Base-by-base conservation (phyloP, 2,113 vertebrate genomes). In the Phylloscopus whistleri region DNA sequence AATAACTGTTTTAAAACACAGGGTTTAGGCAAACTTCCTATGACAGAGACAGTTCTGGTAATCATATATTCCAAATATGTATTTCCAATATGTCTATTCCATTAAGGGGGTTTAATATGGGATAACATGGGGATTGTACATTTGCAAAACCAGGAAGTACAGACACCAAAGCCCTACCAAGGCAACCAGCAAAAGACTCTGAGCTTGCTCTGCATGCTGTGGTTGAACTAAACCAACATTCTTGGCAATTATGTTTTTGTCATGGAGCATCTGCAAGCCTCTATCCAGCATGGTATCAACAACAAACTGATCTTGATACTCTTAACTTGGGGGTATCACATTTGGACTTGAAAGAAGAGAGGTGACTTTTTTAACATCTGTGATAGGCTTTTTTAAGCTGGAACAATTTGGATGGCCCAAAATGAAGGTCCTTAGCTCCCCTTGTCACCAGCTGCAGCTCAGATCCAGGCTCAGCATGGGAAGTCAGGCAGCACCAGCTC, bases 201-300 rank as follows among this genome's bases (percentile, higher is more conserved):
- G 27, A 62, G 19, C 51, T 53, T 83, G 60, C 24, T 63, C 53
- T 37, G 13, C 35, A 63, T 0, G 0, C 17, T 31, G 9, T 30
- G 59, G 18, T 49, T 62, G 44, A 80, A 46, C 37, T 44, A 55
- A 79, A 76, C 4, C 48, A 72, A 60, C 0, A 1, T 31, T 58
- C 30, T 31, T 44, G 48, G 37, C 52, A 64, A 53, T 24, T 51
- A 22, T 15, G 26, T 53, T 48, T 72, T 51, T 79, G 44, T n/a
- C 83, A 69, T 5, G 37, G 27, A 79, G 41, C 24, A 73, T 15
- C 70, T 52, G 59, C 9, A 79, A 72, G 35, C 30, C 23, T 49
- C 30, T 19, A 53, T 3, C n/a, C 51, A 69, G 63, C 28, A 39
- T 0, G 1, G 1, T 8, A 63, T 16, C 37, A 79, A 31, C 27